Percentiles rank a stretch among this genome's conserved stretches.
These are phyloP conservation scores for Scaptomyza caliginosa DNA, from an alignment of 2,888 invertebrate species.

Conservation along the genomic window DNA sequence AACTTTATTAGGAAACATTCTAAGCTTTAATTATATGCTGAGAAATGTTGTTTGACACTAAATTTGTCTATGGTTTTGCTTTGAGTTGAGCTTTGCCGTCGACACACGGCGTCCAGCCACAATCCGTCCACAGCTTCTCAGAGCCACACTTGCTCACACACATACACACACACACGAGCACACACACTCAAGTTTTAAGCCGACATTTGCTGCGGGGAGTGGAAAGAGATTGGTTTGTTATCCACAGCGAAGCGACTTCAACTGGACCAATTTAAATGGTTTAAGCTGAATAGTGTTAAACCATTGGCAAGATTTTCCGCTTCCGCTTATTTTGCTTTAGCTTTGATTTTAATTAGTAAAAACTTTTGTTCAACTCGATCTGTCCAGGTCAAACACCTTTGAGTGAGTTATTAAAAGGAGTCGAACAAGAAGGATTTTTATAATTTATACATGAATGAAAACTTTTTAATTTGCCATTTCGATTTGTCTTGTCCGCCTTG, in stretches of 20 bases:
- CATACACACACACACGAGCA: slow-evolving; percentile 8
- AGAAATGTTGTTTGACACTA: not conserved
- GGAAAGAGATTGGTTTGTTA: slow-evolving; percentile 1
- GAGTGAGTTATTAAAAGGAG: not conserved
- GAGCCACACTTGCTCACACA: slow-evolving; percentile 11
- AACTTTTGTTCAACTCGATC: not conserved
- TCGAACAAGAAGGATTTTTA: too few relatives aligned
- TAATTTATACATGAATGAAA: not conserved
- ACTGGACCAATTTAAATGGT: slow-evolving; percentile 2
- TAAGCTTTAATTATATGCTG: too few relatives aligned
- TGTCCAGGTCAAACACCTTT: not conserved
- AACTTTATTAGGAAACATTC: too few relatives aligned
- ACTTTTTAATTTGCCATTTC: not conserved
- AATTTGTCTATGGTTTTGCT: not conserved
- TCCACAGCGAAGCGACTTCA: slow-evolving; percentile 13
- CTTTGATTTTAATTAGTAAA: not conserved
- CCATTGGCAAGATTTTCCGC: too few relatives aligned
- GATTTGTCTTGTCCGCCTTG: not conserved
- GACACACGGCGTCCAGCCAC: slow-evolving; percentile 14
- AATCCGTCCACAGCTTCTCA: slow-evolving; percentile 17
- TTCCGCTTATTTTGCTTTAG: not conserved
- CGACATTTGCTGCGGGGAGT: slow-evolving; percentile 18
- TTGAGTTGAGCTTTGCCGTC: slow-evolving; percentile 16
- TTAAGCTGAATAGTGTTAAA: not conserved
- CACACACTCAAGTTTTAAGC: not conserved